phyloP scores from a whole-genome alignment of 2,113 vertebrate genomes.

The Pedionomus torquatus region DNA sequence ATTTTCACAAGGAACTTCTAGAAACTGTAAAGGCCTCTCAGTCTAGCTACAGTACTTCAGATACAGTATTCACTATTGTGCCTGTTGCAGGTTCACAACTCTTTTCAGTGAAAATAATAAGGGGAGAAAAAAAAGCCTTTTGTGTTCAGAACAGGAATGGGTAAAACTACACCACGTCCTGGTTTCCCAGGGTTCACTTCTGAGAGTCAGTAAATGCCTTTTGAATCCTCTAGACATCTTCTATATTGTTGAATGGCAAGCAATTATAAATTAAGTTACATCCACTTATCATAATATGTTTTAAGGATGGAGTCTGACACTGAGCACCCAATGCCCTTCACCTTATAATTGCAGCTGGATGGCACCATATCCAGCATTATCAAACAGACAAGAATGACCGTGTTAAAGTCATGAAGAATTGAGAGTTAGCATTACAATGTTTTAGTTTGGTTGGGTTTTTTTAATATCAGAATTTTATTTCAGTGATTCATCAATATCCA shows the following conservation, averaged over 20 bases:
- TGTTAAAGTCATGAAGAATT: too few relatives aligned
- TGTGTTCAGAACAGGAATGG: not conserved
- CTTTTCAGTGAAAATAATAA: not conserved
- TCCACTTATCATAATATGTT: not conserved
- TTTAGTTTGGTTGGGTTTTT: not conserved
- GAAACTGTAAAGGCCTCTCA: not conserved
- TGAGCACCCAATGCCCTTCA: not conserved
- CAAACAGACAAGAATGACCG: not conserved
- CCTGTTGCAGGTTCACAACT: not conserved
- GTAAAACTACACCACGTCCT: not conserved
- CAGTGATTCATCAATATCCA: not conserved
- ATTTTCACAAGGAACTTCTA: not conserved
- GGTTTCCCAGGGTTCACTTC: not conserved
- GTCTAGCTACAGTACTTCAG: not conserved
- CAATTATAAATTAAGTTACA: not conserved
- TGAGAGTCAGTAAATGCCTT: not conserved
- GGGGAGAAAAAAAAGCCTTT: accelerated
- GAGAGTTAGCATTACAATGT: not conserved
- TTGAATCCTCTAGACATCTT: not conserved
- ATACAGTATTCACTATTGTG: not conserved
- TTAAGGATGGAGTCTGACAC: not conserved
- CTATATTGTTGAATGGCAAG: not conserved
- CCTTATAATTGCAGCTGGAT: not conserved
- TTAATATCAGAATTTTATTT: not conserved
- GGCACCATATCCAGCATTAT: not conserved